Conservation (phyloP, 2,113 vertebrate species). For the Tenrec ecaudatus region DNA sequence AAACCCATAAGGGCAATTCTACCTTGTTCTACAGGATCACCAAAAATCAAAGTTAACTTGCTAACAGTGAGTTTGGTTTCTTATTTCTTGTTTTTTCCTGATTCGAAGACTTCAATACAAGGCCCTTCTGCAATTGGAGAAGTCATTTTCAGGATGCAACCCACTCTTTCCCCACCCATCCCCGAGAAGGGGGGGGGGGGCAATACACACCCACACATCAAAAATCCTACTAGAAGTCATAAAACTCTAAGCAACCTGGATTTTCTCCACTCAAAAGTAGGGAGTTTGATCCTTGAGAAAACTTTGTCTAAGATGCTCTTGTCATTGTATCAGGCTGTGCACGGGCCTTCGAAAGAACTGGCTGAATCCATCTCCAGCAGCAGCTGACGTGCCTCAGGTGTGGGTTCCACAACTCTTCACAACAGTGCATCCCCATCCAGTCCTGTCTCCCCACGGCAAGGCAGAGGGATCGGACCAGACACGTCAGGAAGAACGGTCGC, state of each 20-base stretch:
- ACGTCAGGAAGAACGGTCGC: neutral
- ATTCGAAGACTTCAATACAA: neutral
- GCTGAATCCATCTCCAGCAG: neutral
- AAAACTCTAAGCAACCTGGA: neutral
- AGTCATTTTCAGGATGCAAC: conserved; percentile 17
- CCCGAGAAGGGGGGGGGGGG: no score
- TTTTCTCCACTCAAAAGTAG: neutral
- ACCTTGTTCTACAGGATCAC: no score
- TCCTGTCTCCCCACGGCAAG: neutral
- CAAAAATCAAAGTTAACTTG: no score
- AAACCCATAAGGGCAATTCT: no score
- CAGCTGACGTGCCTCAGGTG: neutral
- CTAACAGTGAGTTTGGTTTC: no score
- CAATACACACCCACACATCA: neutral
- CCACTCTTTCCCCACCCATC: no score
- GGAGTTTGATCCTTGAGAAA: neutral
- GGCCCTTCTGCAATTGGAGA: neutral
- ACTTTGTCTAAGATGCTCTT: neutral
- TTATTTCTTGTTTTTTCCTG: no score
- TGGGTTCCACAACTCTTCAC: neutral
- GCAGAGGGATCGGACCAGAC: neutral
- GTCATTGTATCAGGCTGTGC: neutral
- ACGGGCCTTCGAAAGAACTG: neutral
- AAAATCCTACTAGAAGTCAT: neutral
- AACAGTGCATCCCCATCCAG: neutral